phyloP scores from a whole-genome alignment of 2,113 vertebrate genomes.

The Dicrurus megarhynchus region DNA sequence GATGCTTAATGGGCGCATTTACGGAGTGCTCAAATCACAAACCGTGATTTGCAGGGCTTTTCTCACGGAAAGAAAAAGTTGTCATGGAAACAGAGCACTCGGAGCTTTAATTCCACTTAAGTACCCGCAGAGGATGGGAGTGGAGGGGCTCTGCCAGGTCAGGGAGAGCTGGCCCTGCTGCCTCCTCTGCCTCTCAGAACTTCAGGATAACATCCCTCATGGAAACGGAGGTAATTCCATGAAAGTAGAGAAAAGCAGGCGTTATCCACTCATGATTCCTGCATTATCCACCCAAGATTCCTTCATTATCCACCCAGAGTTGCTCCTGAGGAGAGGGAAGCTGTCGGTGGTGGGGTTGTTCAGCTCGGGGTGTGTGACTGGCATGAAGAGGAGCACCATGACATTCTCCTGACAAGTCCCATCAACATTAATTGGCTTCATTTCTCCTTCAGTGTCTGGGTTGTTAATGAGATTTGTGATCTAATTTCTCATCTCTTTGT shows the following conservation, averaged over 20 bases:
- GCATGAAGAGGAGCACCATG: neutral
- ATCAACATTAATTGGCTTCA: constrained; percentile 35
- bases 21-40: neutral
- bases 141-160: neutral
- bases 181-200: neutral
- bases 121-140: neutral
- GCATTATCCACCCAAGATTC: fast-evolving
- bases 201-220: fast-evolving
- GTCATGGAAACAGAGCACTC: constrained; percentile 1
- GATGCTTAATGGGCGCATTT: neutral
- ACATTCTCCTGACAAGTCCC: constrained; percentile 14
- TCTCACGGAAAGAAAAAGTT: neutral
- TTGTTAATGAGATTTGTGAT: constrained; percentile 44
- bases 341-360: fast-evolving
- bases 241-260: fast-evolving
- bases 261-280: neutral
- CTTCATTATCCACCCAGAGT: neutral
- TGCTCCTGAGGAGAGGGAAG: neutral
- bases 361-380: neutral
- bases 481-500: constrained; percentile 39
- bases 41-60: neutral
- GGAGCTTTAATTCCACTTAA: neutral
- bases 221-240: fast-evolving
- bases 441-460: neutral
- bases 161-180: neutral